phyloP scores from a whole-genome alignment of 2,797 vertebrate genomes.

The Cyclura pinguis region DNA sequence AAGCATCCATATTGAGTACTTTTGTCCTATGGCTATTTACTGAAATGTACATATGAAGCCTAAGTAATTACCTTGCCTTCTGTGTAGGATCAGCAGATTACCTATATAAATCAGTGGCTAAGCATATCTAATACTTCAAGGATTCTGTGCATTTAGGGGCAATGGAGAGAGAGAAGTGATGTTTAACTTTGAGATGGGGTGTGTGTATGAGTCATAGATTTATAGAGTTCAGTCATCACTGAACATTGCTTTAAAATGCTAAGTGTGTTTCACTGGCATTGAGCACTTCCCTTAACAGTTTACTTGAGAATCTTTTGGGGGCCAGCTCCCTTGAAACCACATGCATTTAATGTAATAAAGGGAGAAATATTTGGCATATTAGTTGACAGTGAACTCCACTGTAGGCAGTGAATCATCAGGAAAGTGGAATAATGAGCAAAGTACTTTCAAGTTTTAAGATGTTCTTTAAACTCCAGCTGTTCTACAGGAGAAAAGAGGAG shows the following conservation, averaged over 20 bases:
- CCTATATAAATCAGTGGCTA: constrained; percentile 39
- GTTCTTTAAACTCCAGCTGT: not conserved
- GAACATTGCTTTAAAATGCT: constrained; percentile 27
- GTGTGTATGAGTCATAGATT: constrained; percentile 31
- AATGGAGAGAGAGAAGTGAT: not conserved
- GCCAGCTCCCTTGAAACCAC: not conserved
- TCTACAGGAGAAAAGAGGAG: not conserved
- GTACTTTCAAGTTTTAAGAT: not conserved
- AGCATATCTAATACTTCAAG: constrained; percentile 41
- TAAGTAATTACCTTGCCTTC: constrained; percentile 5
- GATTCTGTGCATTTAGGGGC: constrained; percentile 36
- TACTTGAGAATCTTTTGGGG: not conserved
- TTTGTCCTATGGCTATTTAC: not conserved
- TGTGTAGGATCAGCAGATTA: constrained; percentile 2
- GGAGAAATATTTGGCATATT: not conserved
- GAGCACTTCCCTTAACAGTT: constrained; percentile 21
- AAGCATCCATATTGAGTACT: constrained; percentile 40
- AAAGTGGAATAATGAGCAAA: not conserved
- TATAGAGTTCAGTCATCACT: constrained; percentile 27
- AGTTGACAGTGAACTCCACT: not conserved
- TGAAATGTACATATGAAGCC: not conserved
- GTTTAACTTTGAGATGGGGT: constrained; percentile 33
- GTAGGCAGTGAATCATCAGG: not conserved
- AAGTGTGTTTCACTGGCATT: not conserved
- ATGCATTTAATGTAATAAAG: fast-evolving